These are phyloP conservation scores for Podarcis muralis DNA, from an alignment of 2,113 vertebrate genomes.

Conservation along the genomic window DNA sequence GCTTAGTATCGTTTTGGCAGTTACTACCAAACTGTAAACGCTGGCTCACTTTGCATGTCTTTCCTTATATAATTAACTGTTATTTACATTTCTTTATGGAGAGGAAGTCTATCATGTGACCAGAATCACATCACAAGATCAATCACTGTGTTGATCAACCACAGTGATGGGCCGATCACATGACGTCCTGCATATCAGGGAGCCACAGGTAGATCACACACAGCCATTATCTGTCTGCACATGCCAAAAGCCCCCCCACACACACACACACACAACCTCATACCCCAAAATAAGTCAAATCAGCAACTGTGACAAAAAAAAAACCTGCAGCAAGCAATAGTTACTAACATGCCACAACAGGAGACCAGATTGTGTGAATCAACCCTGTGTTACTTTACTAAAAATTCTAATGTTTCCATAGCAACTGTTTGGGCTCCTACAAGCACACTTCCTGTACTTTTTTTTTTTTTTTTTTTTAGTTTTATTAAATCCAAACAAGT, in stretches of 20 bases:
- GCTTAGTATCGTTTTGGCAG: background rate
- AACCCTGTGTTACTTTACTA: background rate
- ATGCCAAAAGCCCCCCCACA: background rate
- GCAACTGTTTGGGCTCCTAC: background rate
- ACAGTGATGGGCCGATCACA: background rate
- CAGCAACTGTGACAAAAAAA: background rate
- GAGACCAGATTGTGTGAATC: background rate
- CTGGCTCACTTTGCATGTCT: background rate
- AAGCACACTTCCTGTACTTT: background rate
- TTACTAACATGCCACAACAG: background rate
- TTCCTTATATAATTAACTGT: background rate
- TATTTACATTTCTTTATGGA: background rate
- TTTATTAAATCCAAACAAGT: conserved; percentile 17
- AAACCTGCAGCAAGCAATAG: background rate
- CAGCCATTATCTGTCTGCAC: background rate
- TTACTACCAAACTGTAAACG: background rate
- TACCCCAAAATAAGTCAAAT: background rate
- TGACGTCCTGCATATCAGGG: background rate
- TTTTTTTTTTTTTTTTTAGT: background rate
- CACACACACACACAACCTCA: too few species aligned
- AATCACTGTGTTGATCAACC: background rate
- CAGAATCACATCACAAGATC: background rate
- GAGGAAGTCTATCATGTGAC: background rate
- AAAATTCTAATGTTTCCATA: conserved; percentile 1
- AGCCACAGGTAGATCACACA: background rate